Conservation (phyloP, 2,888 invertebrate genomes). For the Amblyjoppa proteus region DNA sequence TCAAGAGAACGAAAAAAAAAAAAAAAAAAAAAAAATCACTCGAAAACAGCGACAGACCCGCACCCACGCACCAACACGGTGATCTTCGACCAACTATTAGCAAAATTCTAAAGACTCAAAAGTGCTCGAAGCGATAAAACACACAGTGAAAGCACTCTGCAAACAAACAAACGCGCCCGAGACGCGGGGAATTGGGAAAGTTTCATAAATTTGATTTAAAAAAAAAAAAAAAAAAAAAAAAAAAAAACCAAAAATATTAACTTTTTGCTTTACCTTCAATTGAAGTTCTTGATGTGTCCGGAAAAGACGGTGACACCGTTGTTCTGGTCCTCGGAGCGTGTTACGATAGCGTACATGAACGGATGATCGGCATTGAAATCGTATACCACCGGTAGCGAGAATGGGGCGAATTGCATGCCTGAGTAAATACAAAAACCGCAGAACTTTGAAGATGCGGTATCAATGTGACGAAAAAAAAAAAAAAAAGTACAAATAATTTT, state of each 20-base stretch:
- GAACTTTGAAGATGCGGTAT: constrained; percentile 2
- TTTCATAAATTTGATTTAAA: neutral
- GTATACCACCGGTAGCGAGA: constrained; percentile 49
- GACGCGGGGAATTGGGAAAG: constrained; percentile 3
- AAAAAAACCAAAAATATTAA: constrained; percentile 13
- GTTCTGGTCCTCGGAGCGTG: constrained; percentile 33
- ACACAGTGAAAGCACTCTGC: constrained; percentile 31
- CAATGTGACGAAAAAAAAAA: neutral
- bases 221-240: no score
- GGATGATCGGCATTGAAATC: constrained; percentile 67
- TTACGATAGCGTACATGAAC: constrained; percentile 71
- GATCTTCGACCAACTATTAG: constrained; percentile 13
- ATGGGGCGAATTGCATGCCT: constrained; percentile 48
- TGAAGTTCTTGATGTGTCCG: constrained; percentile 54
- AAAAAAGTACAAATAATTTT: neutral
- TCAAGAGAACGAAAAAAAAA: neutral
- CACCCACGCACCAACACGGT: neutral
- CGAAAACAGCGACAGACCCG: neutral
- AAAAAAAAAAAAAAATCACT: neutral
- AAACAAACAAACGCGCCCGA: constrained; percentile 19
- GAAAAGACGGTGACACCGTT: constrained; percentile 56
- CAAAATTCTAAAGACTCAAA: constrained; percentile 14
- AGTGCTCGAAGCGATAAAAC: constrained; percentile 38
- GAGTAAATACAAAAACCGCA: constrained; percentile 36
- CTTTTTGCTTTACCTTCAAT: constrained; percentile 50